Conservation (phyloP, 2,888 invertebrate species). For the Sphaerophoria taeniata region DNA sequence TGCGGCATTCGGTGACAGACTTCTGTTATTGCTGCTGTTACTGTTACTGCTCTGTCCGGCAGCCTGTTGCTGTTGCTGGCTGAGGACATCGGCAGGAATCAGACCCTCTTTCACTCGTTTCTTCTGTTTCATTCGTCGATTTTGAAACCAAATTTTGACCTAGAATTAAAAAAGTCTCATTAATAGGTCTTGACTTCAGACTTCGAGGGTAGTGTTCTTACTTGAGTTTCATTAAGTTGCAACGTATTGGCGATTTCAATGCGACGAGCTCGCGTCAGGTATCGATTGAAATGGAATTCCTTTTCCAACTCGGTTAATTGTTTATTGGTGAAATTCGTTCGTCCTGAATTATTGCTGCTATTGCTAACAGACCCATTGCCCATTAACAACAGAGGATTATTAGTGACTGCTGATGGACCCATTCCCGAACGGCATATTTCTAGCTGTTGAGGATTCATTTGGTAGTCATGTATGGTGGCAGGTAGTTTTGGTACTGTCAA, state of each 20-base stretch:
- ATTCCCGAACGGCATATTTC: slow-evolving; percentile 80
- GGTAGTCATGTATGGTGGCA: slow-evolving; percentile 85
- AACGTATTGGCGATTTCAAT: slow-evolving; percentile 99
- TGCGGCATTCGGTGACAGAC: slow-evolving; percentile 45
- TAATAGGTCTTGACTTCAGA: not conserved
- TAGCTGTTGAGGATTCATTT: slow-evolving; percentile 80
- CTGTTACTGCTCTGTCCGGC: slow-evolving; percentile 71
- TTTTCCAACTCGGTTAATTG: slow-evolving; percentile 99
- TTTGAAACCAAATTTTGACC: slow-evolving; percentile 99
- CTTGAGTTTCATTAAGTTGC: slow-evolving; percentile 98
- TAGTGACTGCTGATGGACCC: slow-evolving; percentile 74
- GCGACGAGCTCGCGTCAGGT: slow-evolving; percentile 96
- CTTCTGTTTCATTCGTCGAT: slow-evolving; percentile 99
- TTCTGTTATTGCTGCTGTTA: slow-evolving; percentile 76
- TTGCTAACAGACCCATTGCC: slow-evolving; percentile 78
- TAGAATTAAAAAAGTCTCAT: slow-evolving; percentile 66
- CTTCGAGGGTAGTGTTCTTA: slow-evolving; percentile 66
- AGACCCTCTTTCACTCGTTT: slow-evolving; percentile 97
- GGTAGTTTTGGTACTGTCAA: slow-evolving; percentile 87
- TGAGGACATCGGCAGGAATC: slow-evolving; percentile 86
- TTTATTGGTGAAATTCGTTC: slow-evolving; percentile 99
- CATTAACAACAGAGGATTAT: slow-evolving; percentile 78
- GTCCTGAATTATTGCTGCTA: slow-evolving; percentile 90
- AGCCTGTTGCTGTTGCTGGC: slow-evolving; percentile 82
- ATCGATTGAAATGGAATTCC: slow-evolving; percentile 99